These are phyloP conservation scores for Phyllostomus discolor DNA, from an alignment of 2,113 vertebrate genomes.

Conservation along the genomic window DNA sequence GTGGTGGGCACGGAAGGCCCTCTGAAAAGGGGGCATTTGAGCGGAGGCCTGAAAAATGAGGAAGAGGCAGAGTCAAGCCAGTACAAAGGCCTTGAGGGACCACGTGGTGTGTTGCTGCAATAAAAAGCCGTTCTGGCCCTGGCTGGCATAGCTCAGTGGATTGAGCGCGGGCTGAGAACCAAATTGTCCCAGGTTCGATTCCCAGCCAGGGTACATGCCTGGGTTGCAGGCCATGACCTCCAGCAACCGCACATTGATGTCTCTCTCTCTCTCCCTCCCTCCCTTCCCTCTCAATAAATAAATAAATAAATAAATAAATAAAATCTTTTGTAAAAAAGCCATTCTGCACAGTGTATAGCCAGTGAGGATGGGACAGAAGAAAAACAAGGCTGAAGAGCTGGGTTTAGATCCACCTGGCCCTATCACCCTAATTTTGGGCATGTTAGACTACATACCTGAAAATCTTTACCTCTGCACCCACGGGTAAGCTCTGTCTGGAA, in stretches of 20 bases:
- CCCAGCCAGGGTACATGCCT: too few relatives aligned
- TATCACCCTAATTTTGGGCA: not conserved
- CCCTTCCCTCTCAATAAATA: too few relatives aligned
- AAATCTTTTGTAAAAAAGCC: too few relatives aligned
- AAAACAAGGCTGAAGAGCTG: not conserved
- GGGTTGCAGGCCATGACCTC: too few relatives aligned
- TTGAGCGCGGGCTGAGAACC: too few relatives aligned
- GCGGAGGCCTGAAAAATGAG: not conserved
- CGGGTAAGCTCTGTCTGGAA: not conserved
- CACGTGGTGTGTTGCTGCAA: not conserved
- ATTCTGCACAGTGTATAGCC: not conserved
- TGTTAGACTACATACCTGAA: not conserved
- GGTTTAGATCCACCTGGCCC: not conserved
- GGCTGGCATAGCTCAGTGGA: too few relatives aligned
- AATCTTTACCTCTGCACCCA: not conserved
- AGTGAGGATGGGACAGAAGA: not conserved
- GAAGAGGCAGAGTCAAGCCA: not conserved
- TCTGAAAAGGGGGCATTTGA: not conserved
- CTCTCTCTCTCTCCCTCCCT: too few relatives aligned
- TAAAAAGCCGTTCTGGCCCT: not conserved
- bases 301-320: too few relatives aligned
- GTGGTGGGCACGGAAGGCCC: not conserved
- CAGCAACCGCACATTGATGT: too few relatives aligned
- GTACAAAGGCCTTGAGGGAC: not conserved
- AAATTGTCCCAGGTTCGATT: too few relatives aligned